Conservation (phyloP, 2,888 invertebrate genomes). For the Bellardia bayeri region DNA sequence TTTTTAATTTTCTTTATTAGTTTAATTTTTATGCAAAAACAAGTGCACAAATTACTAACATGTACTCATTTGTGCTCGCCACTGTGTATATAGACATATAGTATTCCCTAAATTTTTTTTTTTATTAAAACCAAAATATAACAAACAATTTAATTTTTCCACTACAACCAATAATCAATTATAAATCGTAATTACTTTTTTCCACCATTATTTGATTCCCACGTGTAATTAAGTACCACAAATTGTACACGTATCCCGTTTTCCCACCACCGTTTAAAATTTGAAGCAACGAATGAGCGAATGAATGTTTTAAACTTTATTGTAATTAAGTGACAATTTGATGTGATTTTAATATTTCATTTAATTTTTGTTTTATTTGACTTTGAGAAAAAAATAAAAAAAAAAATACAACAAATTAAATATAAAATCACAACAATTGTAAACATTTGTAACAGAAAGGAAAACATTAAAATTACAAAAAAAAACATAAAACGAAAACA, state of each 20-base stretch:
- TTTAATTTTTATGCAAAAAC: too few species aligned
- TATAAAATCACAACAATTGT: constrained; percentile 51
- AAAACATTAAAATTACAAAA: constrained; percentile 6
- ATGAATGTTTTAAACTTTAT: constrained; percentile 34
- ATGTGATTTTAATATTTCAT: constrained; percentile 70
- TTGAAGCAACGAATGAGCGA: too few species aligned
- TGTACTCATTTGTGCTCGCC: too few species aligned
- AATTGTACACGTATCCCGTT: constrained; percentile 14
- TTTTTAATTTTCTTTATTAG: too few species aligned
- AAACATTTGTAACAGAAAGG: constrained; percentile 37
- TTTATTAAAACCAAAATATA: too few species aligned
- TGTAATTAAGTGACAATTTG: constrained; percentile 82
- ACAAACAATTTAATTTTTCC: not conserved
- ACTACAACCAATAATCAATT: constrained; percentile 23
- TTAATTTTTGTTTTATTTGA: constrained; percentile 66
- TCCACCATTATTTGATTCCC: constrained; percentile 14
- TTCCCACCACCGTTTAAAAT: not conserved
- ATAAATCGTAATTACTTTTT: constrained; percentile 26
- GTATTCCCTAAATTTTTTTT: too few species aligned
- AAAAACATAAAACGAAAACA: not conserved
- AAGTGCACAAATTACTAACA: too few species aligned
- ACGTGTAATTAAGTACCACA: constrained; percentile 42
- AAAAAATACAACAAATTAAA: constrained; percentile 26
- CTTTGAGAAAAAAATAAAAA: constrained; percentile 15
- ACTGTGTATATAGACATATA: too few species aligned